Evolutionary conservation across 2,113 vertebrate genomes (phyloP).

Genomic region (Anhinga rufa): DNA sequence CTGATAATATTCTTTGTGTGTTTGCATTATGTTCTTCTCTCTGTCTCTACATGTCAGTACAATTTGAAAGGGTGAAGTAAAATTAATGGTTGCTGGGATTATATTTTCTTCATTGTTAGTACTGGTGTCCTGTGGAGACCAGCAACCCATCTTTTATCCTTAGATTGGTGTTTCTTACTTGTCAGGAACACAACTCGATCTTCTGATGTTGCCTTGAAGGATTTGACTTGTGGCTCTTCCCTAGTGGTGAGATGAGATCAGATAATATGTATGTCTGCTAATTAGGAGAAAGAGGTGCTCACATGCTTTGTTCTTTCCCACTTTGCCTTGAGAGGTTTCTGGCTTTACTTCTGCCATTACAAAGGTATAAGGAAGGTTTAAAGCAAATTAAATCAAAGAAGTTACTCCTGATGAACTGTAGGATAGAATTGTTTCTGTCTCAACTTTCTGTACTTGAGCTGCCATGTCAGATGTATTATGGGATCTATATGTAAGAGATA

Average conservation of each 20-base stretch:
- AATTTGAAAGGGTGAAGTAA: background rate
- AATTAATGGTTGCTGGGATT: slow-evolving; percentile 23
- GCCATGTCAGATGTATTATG: background rate
- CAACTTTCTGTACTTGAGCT: background rate
- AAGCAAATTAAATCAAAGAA: slow-evolving; percentile 9
- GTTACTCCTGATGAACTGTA: background rate
- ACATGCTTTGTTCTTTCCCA: background rate
- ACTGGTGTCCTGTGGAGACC: background rate
- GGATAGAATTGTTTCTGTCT: background rate
- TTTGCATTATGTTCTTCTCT: background rate
- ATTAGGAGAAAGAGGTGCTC: background rate
- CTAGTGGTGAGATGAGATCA: background rate
- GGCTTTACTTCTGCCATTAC: background rate
- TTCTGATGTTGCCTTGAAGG: background rate
- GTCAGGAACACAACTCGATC: slow-evolving; percentile 1
- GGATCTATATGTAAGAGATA: background rate
- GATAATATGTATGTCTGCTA: background rate
- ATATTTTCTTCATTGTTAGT: background rate
- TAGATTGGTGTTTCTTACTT: slow-evolving; percentile 14
- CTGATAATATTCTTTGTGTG: background rate
- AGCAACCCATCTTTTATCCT: background rate
- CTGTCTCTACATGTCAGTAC: background rate
- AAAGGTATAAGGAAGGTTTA: background rate
- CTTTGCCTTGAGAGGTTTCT: background rate
- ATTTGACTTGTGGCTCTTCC: background rate